Base-by-base conservation (phyloP, 2,888 invertebrate species). In the Kuschelorhynchus macadamiae region DNA sequence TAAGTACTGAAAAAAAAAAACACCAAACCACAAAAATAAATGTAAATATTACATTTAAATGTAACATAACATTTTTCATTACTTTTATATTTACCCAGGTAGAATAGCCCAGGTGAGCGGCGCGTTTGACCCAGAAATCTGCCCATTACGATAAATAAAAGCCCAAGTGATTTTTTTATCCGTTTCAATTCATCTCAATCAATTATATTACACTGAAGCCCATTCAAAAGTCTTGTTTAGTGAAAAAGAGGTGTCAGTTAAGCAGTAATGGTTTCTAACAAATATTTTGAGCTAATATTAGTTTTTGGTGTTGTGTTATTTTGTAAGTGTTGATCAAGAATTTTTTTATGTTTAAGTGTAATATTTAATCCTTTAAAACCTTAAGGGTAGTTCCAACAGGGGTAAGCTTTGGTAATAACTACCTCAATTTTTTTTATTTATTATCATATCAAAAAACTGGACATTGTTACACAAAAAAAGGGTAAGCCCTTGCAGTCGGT, bases 111-210 rank as follows among this genome's bases (percentile, higher is more conserved):
- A n/a, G 18, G 57, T 44, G 56, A 57, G 32, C 56, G 47, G 57
- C 33, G 57, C 33, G 44, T 46, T 57, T 57, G 57, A 57, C 57
- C 57, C 57, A 57, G 57, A 57, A 57, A 57, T 57, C 36, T 47
- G 36, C 57, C 57, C 57, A 47, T 57, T 32, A 47, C 57, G 18
- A 44, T 46, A 57, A 57, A 57, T 57, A 57, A 33, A 57, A 57
- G 44, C 32, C 30, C 47, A 21, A 44, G 9, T 32, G 33, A 44
- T 57, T 57, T 57, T 55, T 56, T 57, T 46, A 32, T 42, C 46
- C 20, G 30, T 53, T 53, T 41, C 53, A 36, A 53, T 53, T 47
- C 33, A 44, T 44, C 46, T 57, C 39, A 41, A 53, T 53, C 53
- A 41, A 53, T 41, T 20, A 33, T 39, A 53, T 39, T 53, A 53